These are phyloP conservation scores for Caranx melampygus DNA, from an alignment of 2,113 vertebrate species.

Conservation along the genomic window DNA sequence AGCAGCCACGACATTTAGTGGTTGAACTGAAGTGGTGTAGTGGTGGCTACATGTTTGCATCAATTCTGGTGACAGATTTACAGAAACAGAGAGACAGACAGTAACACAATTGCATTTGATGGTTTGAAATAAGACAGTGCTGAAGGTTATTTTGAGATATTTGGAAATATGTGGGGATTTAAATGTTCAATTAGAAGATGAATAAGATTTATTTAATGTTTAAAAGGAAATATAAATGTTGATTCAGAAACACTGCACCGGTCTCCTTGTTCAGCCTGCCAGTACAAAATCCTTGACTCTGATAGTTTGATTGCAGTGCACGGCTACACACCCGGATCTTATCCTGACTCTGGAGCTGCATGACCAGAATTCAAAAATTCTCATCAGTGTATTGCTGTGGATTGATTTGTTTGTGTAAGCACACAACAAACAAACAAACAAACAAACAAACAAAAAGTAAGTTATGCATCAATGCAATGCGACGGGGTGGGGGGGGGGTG, in stretches of 20 bases:
- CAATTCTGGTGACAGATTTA: too few relatives aligned
- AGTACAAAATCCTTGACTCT: not conserved
- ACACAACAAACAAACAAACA: constrained; percentile 33
- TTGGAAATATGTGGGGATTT: not conserved
- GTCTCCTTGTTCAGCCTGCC: not conserved
- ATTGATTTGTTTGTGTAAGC: constrained; percentile 39
- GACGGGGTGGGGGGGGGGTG: constrained; percentile 1
- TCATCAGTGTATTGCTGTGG: constrained; percentile 14
- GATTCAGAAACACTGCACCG: not conserved
- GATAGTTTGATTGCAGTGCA: not conserved
- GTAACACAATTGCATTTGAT: not conserved
- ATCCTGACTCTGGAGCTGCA: not conserved
- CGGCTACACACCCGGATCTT: not conserved
- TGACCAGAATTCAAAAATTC: constrained; percentile 22
- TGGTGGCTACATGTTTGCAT: not conserved
- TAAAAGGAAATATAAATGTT: not conserved
- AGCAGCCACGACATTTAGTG: constrained; percentile 5
- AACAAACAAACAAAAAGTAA: constrained; percentile 16
- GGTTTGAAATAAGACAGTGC: not conserved
- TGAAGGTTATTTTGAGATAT: not conserved
- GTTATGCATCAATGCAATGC: constrained; percentile 25
- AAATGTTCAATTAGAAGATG: not conserved
- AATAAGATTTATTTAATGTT: not conserved
- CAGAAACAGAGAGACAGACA: not conserved
- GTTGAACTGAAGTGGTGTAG: not conserved